Conservation (phyloP, 2,888 invertebrate species). For the Heliconius hortense region DNA sequence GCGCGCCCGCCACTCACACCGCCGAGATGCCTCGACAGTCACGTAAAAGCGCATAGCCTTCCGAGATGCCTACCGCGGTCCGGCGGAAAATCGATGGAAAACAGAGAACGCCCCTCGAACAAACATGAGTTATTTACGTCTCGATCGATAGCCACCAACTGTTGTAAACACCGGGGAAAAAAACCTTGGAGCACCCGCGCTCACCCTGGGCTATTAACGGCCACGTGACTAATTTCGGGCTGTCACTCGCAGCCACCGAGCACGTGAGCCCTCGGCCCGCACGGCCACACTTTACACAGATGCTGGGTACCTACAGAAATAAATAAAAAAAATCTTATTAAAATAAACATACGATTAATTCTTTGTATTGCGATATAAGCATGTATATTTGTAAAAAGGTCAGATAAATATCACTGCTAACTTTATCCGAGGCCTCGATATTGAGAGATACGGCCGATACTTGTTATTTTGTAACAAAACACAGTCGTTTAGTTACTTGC, state of each 20-base stretch:
- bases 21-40: conserved; percentile 47
- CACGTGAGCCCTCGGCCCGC: conserved; percentile 52
- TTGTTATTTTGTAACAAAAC: neutral
- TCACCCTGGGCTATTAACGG: conserved; percentile 71
- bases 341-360: conserved; percentile 3
- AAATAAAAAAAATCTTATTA: conserved; percentile 13
- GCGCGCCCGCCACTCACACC: conserved; percentile 46
- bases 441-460: conserved; percentile 1
- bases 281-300: neutral
- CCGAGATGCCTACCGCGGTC: conserved; percentile 50
- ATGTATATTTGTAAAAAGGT: conserved; percentile 13
- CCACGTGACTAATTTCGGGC: conserved; percentile 81
- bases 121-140: conserved; percentile 68
- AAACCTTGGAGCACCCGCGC: conserved; percentile 55
- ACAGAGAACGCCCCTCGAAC: conserved; percentile 60
- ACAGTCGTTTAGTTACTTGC: neutral
- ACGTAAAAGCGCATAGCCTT: conserved; percentile 69
- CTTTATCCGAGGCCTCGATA: conserved; percentile 3
- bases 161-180: conserved; percentile 75
- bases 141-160: conserved; percentile 79
- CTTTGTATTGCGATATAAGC: neutral
- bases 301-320: conserved; percentile 8
- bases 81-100: conserved; percentile 73
- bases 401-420: neutral
- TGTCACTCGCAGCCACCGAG: conserved; percentile 71